Base-by-base conservation (phyloP, 1,140 invertebrate genomes). In the Asbolus verrucosus region DNA sequence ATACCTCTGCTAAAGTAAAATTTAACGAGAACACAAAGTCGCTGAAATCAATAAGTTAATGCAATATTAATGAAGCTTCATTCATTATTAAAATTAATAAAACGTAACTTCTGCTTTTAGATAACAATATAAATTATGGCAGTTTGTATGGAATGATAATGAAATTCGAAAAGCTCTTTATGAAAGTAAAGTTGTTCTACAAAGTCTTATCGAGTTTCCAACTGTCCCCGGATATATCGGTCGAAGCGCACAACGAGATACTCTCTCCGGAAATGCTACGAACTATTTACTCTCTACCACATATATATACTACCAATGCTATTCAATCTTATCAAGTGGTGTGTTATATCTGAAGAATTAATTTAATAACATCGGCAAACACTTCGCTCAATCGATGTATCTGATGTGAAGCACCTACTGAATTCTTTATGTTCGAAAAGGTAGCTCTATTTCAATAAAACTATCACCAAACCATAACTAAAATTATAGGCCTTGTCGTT, bases 161-260 rank as follows among this genome's bases (percentile, higher is more conserved):
- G 38, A 66, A 24, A 67, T 67, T 43, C 11, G 39, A 67, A 67
- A 67, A 67, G 24, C 65, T 54, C 43, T 18, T 38, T 68, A 33
- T 60, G 38, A 68, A 61, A 60, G 66, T 60, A 54, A 67, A 67
- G 43, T 67, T 67, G 65, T 60, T 60, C 65, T 18, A 61, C 27
- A 68, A 60, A 68, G 68, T 65, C 68, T 70, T 70, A 65, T 70
- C 68, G 54, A 70, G 68, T 65, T 70, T 70, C 68, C 68, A 41
- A 61, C 31, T 70, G 61, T 65, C 61, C 46, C 61, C 61, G 43
- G 68, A 70, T 54, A 70, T 70, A 46, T 63, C 46, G 21, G 46
- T 11, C 33, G 33, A 27, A 19, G 19, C n/a, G n/a, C 19, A 27
- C 3, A 54, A 54, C 46, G 46, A 54, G 46, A 24, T 54, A 24